Evolutionary conservation across 2,797 vertebrate species (phyloP), one percentile per base, ranked within the genome.

Genomic region (Carapus acus): DNA sequence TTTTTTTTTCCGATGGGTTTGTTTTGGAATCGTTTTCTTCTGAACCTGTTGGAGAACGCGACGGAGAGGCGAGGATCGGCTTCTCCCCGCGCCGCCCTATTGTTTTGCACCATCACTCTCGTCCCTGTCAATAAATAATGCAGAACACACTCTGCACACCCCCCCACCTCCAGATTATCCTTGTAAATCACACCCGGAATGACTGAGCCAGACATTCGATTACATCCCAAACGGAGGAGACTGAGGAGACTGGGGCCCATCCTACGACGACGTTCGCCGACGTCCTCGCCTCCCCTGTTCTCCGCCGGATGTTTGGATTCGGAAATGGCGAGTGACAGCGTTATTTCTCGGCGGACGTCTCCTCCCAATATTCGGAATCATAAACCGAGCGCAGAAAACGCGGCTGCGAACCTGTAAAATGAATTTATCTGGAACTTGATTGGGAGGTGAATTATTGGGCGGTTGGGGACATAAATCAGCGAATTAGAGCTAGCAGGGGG

Each of bases 191-290:
- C 5, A 45, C 27, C 48, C 19, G 34, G 19, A 34, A 2, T 27
- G 17, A 45, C 21, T 6, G 46, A 18, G 41, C 3, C 17, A 49
- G 48, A 42, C 12, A 16, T 8, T 13, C 12, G 9, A 62, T 62
- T 65, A 23, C 58, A 33, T 51, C 20, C 20, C 40, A 39, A n/a
- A 54, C 54, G 8, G n/a, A 44, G 18, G 12, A 56, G 38, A n/a
- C 48, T 27, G 44, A 58, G 24, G 19, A 34, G 16, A 65, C 45
- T 17, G 20, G 50, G 7, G 2, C n/a, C 13, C 16, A 6, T 46
- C 39, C 37, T 12, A 56, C 21, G 19, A 46, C 22, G 43, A 0
- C 27, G 8, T n/a, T n/a, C n/a, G n/a, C n/a, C n/a, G n/a, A n/a
- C n/a, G n/a, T n/a, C n/a, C n/a, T n/a, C n/a, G n/a, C n/a, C n/a